Evolutionary conservation across 2,797 vertebrate genomes (phyloP).

Genomic region (Emys orbicularis): DNA sequence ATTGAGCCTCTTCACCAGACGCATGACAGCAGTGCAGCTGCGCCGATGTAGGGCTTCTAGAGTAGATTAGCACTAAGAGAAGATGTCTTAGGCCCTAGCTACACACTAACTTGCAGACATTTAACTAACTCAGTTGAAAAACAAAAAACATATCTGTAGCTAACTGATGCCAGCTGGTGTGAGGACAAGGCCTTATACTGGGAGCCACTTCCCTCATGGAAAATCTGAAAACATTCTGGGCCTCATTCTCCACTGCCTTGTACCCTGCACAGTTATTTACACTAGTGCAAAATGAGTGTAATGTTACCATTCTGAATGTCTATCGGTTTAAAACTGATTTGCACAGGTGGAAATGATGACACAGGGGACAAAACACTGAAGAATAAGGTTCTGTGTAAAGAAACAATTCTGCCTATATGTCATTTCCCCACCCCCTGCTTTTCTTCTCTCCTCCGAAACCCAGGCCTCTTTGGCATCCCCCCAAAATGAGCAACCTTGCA

Average conservation of each 20-base stretch:
- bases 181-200: background rate
- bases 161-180: background rate
- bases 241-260: background rate
- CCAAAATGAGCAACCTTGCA: rapidly evolving
- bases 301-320: background rate
- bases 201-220: slow-evolving; percentile 14
- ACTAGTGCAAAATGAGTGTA: background rate
- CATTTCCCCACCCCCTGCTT: rapidly evolving
- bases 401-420: rapidly evolving
- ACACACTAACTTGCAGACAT: background rate
- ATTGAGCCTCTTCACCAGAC: no score
- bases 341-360: background rate
- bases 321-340: background rate
- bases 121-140: background rate
- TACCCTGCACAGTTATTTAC: background rate
- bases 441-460: background rate
- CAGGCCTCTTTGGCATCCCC: background rate
- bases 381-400: background rate
- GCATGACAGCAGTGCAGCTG: no score
- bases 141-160: background rate
- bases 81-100: background rate
- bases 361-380: background rate
- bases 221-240: background rate
- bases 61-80: background rate
- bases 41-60: no score